phyloP scores from a whole-genome alignment of 2,888 invertebrate genomes.

The Chelonus formosanus region DNA sequence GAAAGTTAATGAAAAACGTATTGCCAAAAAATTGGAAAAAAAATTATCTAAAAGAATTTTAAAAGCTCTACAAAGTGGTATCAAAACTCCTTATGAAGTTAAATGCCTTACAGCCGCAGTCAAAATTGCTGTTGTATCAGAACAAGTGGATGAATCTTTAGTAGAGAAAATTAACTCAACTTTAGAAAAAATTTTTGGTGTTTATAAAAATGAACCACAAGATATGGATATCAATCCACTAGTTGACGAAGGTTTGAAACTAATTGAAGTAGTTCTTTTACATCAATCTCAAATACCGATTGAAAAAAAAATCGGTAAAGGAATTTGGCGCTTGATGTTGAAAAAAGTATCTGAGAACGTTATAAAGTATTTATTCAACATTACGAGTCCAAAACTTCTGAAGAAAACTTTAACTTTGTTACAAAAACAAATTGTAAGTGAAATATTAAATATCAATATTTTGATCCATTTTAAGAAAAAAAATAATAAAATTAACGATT shows the following conservation, averaged over 20 bases:
- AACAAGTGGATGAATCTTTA: constrained; percentile 43
- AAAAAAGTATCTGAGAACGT: constrained; percentile 45
- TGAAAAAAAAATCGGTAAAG: constrained; percentile 39
- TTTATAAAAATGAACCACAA: constrained; percentile 31
- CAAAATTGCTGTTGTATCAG: constrained; percentile 42
- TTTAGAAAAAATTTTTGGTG: constrained; percentile 45
- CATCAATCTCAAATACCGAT: constrained; percentile 45
- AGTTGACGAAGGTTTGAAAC: constrained; percentile 45
- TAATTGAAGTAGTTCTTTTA: constrained; percentile 46
- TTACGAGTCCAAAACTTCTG: constrained; percentile 46
- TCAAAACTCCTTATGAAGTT: constrained; percentile 45
- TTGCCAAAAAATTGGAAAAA: constrained; percentile 47
- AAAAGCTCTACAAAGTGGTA: constrained; percentile 37
- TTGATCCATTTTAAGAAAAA: background rate
- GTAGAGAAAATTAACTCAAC: constrained; percentile 41
- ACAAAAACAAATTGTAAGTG: constrained; percentile 43
- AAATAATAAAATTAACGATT: constrained; percentile 5
- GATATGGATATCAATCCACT: constrained; percentile 34
- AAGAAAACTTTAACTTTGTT: constrained; percentile 42
- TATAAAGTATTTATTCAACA: constrained; percentile 45
- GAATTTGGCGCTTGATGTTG: constrained; percentile 48
- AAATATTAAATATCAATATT: background rate
- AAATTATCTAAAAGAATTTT: constrained; percentile 47
- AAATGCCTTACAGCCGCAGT: constrained; percentile 49
- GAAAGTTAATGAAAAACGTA: constrained; percentile 42